These are phyloP conservation scores for Mythimna ferrago DNA, from an alignment of 2,888 invertebrate species.

Conservation along the genomic window DNA sequence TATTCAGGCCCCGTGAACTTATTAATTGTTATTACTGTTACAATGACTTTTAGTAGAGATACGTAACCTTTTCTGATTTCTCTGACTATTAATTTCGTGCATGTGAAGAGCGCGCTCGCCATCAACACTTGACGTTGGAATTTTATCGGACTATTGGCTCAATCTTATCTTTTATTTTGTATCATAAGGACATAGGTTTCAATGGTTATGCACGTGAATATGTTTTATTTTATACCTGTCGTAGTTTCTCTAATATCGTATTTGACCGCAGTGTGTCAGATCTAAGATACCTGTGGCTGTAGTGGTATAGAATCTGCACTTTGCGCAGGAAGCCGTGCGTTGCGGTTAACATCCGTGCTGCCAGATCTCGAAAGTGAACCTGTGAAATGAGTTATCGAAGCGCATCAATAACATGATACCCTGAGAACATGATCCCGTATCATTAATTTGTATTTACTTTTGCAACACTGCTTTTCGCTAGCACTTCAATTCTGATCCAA, in stretches of 20 bases:
- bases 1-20: constrained; percentile 71
- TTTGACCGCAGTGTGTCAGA: constrained; percentile 59
- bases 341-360: constrained; percentile 84
- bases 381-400: constrained; percentile 88
- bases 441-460: constrained; percentile 46
- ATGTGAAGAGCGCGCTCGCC: constrained; percentile 36
- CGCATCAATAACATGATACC: constrained; percentile 83
- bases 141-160: constrained; percentile 62
- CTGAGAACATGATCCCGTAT: constrained; percentile 76
- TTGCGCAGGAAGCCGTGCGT: constrained; percentile 76
- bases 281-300: constrained; percentile 61
- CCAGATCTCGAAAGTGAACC: constrained; percentile 87
- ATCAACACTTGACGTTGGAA: constrained; percentile 62
- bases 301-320: constrained; percentile 68
- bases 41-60: constrained; percentile 61
- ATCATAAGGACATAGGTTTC: constrained; percentile 64
- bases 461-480: constrained; percentile 17
- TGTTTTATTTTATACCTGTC: constrained; percentile 74
- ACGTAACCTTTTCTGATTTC: constrained; percentile 63
- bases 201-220: constrained; percentile 77
- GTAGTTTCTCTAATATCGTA: constrained; percentile 35
- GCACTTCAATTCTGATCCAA: background rate
- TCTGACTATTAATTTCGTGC: constrained; percentile 50
- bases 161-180: constrained; percentile 56
- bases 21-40: constrained; percentile 76